Conservation (phyloP, 2,888 invertebrate species). For the Catocala nupta region DNA sequence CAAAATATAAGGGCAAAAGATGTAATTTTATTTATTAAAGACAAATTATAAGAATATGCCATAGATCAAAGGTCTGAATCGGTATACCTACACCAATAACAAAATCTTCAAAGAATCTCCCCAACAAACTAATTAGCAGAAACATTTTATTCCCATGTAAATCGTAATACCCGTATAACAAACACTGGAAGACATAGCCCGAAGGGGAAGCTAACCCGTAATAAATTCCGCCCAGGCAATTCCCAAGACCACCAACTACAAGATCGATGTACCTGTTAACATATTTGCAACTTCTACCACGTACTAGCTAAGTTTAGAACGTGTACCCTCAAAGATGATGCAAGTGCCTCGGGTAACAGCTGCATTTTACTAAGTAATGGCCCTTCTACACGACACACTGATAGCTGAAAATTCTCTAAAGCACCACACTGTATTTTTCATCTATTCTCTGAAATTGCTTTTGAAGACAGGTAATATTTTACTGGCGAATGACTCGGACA, state of each 20-base stretch:
- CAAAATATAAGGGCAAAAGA: too few species aligned
- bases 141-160: conserved; percentile 7
- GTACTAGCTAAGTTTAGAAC: conserved; percentile 42
- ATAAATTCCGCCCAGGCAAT: conserved; percentile 67
- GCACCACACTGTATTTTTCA: conserved; percentile 40
- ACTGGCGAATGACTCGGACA: conserved; percentile 32
- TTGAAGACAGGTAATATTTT: conserved; percentile 39
- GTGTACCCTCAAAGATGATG: conserved; percentile 35
- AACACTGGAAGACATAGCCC: conserved; percentile 19
- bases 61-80: too few species aligned
- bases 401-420: conserved; percentile 17
- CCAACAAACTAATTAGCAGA: background rate
- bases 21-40: too few species aligned
- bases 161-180: conserved; percentile 11
- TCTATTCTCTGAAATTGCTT: conserved; percentile 38
- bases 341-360: conserved; percentile 40
- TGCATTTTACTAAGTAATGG: conserved; percentile 44
- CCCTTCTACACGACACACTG: conserved; percentile 20
- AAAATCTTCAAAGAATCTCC: background rate
- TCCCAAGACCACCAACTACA: conserved; percentile 56
- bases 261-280: conserved; percentile 72
- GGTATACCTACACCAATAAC: too few species aligned
- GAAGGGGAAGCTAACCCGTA: conserved; percentile 53
- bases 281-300: conserved; percentile 49
- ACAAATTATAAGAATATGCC: too few species aligned